Conservation (phyloP, 1,140 invertebrate species). For the Bradysia coprophila region DNA sequence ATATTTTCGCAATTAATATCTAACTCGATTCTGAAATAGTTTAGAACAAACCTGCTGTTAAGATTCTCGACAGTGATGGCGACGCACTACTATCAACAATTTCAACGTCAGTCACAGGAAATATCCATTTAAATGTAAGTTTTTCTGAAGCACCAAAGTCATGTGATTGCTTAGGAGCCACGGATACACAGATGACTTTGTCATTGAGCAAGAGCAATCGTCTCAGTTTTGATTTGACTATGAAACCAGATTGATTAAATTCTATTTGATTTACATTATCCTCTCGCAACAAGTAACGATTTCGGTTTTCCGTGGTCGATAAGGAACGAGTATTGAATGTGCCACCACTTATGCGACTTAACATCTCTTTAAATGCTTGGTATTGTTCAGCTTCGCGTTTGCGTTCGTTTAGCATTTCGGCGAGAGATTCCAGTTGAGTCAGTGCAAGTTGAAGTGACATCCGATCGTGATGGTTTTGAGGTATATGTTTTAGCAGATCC, state of each 20-base stretch:
- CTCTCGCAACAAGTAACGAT: constrained; percentile 60
- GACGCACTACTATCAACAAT: constrained; percentile 62
- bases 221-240: constrained; percentile 66
- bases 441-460: constrained; percentile 85
- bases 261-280: constrained; percentile 85
- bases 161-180: constrained; percentile 46
- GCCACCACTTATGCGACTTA: constrained; percentile 56
- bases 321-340: constrained; percentile 55
- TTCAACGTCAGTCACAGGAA: constrained; percentile 72
- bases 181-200: constrained; percentile 77
- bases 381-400: constrained; percentile 90
- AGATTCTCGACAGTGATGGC: constrained; percentile 50
- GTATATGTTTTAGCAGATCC: constrained; percentile 90
- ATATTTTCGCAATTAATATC: too few relatives aligned
- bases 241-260: constrained; percentile 69
- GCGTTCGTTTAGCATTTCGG: constrained; percentile 89
- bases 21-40: background rate
- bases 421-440: constrained; percentile 83
- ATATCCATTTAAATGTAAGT: constrained; percentile 75
- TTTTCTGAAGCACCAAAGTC: constrained; percentile 56
- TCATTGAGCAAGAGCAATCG: constrained; percentile 76
- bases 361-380: constrained; percentile 72
- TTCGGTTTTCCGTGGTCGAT: constrained; percentile 39
- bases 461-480: constrained; percentile 79
- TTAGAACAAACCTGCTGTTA: constrained; percentile 34